These are phyloP conservation scores for Menidia beryllina DNA, from an alignment of 2,113 vertebrate genomes.

Conservation along the genomic window DNA sequence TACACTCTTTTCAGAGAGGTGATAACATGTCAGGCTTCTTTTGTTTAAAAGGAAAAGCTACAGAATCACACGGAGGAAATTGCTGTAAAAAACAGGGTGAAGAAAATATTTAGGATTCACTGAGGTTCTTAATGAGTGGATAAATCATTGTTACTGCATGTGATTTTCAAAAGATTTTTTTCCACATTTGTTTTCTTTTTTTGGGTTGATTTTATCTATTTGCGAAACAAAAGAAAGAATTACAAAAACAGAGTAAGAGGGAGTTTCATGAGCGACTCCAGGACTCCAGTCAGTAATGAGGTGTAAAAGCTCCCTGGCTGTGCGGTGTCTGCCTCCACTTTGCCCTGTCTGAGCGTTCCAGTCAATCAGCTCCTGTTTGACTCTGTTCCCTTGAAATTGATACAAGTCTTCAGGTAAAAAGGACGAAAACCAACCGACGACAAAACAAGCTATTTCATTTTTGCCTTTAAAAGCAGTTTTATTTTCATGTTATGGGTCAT, in stretches of 20 bases:
- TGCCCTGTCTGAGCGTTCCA: constrained; percentile 37
- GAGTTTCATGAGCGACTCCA: constrained; percentile 49
- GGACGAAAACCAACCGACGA: neutral
- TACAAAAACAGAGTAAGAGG: constrained; percentile 28
- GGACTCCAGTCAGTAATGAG: constrained; percentile 56
- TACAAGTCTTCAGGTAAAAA: constrained; percentile 28
- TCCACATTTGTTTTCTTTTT: constrained; percentile 30
- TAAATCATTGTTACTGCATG: constrained; percentile 31
- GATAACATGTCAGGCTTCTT: constrained; percentile 28
- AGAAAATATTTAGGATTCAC: neutral
- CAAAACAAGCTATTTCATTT: neutral
- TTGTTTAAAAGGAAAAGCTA: constrained; percentile 36
- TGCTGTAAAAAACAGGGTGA: constrained; percentile 15
- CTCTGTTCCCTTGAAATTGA: constrained; percentile 23
- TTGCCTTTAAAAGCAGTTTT: neutral
- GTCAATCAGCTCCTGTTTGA: constrained; percentile 37
- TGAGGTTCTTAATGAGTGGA: constrained; percentile 37
- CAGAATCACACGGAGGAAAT: constrained; percentile 31
- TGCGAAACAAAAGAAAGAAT: constrained; percentile 22
- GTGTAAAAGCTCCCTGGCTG: constrained; percentile 55
- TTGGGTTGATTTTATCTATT: constrained; percentile 12
- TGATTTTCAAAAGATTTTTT: constrained; percentile 35
- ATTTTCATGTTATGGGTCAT: too few relatives aligned
- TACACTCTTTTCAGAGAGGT: constrained; percentile 35
- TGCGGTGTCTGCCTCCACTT: constrained; percentile 30